phyloP scores from a whole-genome alignment of 2,113 vertebrate species.

The Phaethon lepturus region DNA sequence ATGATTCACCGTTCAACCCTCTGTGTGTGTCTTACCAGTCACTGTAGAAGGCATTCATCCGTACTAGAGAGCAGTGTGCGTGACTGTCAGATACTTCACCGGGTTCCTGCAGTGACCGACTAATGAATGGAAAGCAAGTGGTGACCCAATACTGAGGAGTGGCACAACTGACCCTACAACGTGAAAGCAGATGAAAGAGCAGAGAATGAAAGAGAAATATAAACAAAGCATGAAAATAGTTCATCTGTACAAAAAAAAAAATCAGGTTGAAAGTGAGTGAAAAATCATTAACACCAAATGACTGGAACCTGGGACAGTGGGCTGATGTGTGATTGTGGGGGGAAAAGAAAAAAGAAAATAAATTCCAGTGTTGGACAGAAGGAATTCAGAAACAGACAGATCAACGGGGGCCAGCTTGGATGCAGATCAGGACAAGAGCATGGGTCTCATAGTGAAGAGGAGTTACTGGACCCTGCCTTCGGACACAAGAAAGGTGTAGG shows the following conservation, averaged over 20 bases:
- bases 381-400: not conserved
- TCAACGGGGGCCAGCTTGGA: not conserved
- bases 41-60: not conserved
- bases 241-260: not conserved
- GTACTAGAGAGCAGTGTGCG: not conserved
- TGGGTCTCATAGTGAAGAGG: not conserved
- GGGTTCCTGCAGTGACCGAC: not conserved
- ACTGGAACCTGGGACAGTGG: not conserved
- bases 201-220: not conserved
- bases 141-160: not conserved
- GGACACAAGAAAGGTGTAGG: not conserved
- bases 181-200: not conserved
- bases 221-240: not conserved
- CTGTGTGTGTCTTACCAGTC: not conserved
- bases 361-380: not conserved
- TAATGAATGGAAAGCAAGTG: not conserved
- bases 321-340: not conserved
- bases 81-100: not conserved
- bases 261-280: not conserved
- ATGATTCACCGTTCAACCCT: not conserved
- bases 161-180: not conserved
- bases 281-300: not conserved
- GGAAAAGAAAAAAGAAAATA: not conserved
- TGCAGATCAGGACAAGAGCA: not conserved
- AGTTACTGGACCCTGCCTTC: not conserved